phyloP scores from a whole-genome alignment of 2,888 invertebrate species.

The Autographa gamma region DNA sequence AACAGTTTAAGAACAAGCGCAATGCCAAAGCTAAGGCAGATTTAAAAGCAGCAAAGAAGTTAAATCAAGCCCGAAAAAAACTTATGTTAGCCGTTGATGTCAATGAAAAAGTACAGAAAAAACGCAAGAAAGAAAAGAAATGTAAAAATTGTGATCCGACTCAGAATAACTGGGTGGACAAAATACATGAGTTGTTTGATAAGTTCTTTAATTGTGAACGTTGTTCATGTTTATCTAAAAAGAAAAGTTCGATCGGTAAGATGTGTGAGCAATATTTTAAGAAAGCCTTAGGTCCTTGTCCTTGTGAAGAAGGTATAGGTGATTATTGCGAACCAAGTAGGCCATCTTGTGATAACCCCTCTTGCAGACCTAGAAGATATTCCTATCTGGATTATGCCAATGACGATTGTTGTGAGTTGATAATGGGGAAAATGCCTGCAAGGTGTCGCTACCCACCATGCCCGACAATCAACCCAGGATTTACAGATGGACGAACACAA shows the following conservation, averaged over 20 bases:
- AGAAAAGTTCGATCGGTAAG: constrained; percentile 9
- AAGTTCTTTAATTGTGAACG: background rate
- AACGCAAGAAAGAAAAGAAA: constrained; percentile 13
- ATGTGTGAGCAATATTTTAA: constrained; percentile 13
- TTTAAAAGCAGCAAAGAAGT: constrained; percentile 60
- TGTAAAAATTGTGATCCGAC: constrained; percentile 3
- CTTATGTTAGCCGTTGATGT: constrained; percentile 48
- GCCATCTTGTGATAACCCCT: background rate
- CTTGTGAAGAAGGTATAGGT: background rate
- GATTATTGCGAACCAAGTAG: background rate
- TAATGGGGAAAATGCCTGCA: constrained; percentile 64
- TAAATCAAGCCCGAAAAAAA: constrained; percentile 62
- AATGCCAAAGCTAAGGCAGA: constrained; percentile 55
- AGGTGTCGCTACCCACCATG: constrained; percentile 62
- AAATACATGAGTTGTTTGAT: constrained; percentile 12
- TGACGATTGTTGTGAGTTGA: constrained; percentile 67
- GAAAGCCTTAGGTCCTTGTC: constrained; percentile 8
- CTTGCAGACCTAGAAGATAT: constrained; percentile 5
- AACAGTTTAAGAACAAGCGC: constrained; percentile 40
- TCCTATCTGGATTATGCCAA: constrained; percentile 50
- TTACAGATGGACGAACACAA: constrained; percentile 46
- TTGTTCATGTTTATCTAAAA: constrained; percentile 10
- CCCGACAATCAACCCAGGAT: constrained; percentile 62
- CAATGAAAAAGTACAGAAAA: constrained; percentile 35
- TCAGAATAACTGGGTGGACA: constrained; percentile 17